A percentile compares a stretch with the other conserved stretches of the same genome.
Evolutionary conservation across 2,113 vertebrate species (phyloP).

Genomic region (Rafetus swinhoei): DNA sequence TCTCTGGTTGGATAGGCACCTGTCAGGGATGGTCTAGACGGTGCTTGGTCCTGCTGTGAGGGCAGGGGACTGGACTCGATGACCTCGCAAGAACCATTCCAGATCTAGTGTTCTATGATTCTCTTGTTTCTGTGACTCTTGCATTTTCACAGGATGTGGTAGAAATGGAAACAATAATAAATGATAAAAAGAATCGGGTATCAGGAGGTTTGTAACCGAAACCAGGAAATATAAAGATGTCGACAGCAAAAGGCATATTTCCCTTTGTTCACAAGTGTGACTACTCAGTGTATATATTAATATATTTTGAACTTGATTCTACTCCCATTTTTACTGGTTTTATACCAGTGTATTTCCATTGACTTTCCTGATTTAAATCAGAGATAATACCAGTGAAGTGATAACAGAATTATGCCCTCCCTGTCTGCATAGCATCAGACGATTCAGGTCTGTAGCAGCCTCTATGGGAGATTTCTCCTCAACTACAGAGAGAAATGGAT

Average conservation of each 20-base stretch:
- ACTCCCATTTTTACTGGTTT: conserved; percentile 9
- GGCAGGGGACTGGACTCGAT: too few species aligned
- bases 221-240: conserved; percentile 31
- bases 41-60: too few species aligned
- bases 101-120: too few species aligned
- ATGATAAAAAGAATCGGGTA: conserved; percentile 1
- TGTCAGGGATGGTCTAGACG: too few species aligned
- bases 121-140: neutral
- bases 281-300: neutral
- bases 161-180: conserved; percentile 25
- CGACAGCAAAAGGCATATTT: conserved; percentile 18
- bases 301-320: neutral
- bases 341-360: neutral
- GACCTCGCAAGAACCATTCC: too few species aligned
- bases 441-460: neutral
- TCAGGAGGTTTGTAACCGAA: conserved; percentile 26
- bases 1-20: too few species aligned
- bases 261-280: conserved; percentile 18
- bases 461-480: neutral
- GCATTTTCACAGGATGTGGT: conserved; percentile 1
- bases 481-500: neutral
- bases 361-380: neutral
- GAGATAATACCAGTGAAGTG: neutral
- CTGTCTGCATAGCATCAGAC: neutral
- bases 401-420: neutral